Evolutionary conservation across 1,140 invertebrate species (phyloP), one percentile per base, ranked within the genome.

Genomic region (Colletes latitarsis): DNA sequence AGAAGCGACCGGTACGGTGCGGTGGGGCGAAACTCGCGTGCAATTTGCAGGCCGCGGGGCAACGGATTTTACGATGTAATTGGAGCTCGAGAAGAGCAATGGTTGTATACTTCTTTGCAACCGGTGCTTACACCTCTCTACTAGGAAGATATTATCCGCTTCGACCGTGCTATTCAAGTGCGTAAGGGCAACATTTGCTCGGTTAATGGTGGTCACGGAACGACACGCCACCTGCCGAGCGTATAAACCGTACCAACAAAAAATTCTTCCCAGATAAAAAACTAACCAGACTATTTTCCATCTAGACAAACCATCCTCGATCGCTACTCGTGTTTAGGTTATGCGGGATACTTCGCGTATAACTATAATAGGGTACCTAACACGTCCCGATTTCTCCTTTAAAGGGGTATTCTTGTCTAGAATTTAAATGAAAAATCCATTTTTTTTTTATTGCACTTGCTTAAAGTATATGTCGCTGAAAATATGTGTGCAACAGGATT

Each of bases 1-100:
- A 70, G 41, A 71, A 49, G 52, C 30, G 30, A 2, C 30, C 30
- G 2, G 30, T 30, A 30, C 30, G 60, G 77, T 12, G 1, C 53
- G 15, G 55, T 14, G 60, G 62, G 21, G 19, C 53, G 82, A 83
- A 83, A 73, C 46, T 74, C 55, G 39, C 73, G 77, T 72, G 81
- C 77, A 88, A 86, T 88, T 88, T 88, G 73, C 69, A 77, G 60
- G 74, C 85, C 83, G 62, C 78, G 76, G 30, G 78, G 77, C 70
- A 77, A 72, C 55, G 78, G 84, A 76, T 88, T 88, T 88, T 87
- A 88, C 86, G 86, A 88, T 81, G 77, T 88, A 88, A 88, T 88
- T 88, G 86, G 81, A 57, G 71, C 72, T 68, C 15, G 71, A 49
- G 76, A 30, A 81, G 76, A 77, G 49, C 67, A 60, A 82, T 82